phyloP scores from a whole-genome alignment of 2,888 invertebrate species.

The Amblyteles armatorius region DNA sequence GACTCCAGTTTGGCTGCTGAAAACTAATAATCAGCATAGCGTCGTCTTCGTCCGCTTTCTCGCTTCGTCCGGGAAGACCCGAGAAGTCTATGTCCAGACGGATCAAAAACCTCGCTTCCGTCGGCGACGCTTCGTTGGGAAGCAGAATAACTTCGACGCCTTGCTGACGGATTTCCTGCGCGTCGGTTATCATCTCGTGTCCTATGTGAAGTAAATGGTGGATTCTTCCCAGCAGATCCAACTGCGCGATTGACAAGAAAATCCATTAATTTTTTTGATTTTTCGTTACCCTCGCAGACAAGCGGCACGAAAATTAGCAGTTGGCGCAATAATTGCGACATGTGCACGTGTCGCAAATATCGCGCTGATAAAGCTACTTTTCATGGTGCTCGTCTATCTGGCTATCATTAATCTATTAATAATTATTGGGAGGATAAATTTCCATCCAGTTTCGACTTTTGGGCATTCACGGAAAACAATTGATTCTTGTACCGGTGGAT shows the following conservation, averaged over 20 bases:
- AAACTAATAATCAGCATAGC: constrained; percentile 87
- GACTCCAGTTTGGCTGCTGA: constrained; percentile 85
- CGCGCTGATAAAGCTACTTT: no score
- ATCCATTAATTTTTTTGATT: neutral
- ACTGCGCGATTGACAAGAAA: constrained; percentile 78
- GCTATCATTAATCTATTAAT: no score
- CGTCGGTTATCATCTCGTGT: constrained; percentile 87
- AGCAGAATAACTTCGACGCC: constrained; percentile 89
- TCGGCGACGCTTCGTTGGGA: constrained; percentile 83
- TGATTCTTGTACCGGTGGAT: no score
- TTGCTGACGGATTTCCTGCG: constrained; percentile 85
- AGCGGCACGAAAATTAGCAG: no score
- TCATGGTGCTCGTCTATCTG: no score
- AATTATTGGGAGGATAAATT: no score
- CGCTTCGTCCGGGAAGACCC: constrained; percentile 87
- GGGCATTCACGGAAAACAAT: no score
- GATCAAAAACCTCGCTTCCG: constrained; percentile 88
- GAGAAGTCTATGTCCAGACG: constrained; percentile 88
- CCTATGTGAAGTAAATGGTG: constrained; percentile 87
- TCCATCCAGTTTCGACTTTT: no score
- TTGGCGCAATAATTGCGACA: no score
- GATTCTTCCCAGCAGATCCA: constrained; percentile 85
- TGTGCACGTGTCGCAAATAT: no score
- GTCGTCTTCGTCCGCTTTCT: constrained; percentile 84
- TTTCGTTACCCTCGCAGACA: no score